Percentiles rank a stretch among this genome's conserved stretches.
These are phyloP conservation scores for Eurois occulta DNA, from an alignment of 2,888 invertebrate genomes.

Conservation along the genomic window DNA sequence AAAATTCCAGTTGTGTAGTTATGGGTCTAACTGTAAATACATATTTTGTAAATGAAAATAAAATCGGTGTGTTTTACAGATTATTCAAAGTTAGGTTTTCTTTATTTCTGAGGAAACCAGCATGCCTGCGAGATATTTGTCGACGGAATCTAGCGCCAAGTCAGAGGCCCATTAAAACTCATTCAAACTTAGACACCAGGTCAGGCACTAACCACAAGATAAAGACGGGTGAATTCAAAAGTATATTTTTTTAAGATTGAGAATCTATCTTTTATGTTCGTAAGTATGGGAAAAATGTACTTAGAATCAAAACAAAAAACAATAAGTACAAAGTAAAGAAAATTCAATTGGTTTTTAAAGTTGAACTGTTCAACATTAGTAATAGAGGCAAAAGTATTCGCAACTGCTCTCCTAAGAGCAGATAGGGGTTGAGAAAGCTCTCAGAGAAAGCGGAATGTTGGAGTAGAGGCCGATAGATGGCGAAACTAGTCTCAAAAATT, in stretches of 20 bases:
- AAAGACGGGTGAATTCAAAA: neutral
- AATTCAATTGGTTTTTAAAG: neutral
- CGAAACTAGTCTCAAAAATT: constrained; percentile 18
- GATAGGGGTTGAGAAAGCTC: neutral
- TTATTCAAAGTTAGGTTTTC: neutral
- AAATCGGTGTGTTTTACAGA: neutral
- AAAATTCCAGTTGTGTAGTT: neutral
- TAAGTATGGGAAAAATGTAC: neutral
- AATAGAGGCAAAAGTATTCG: neutral
- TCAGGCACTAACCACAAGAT: no score
- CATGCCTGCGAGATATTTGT: no score
- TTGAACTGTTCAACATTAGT: neutral
- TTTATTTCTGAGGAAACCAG: no score
- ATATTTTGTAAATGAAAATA: neutral
- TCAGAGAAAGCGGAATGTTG: neutral
- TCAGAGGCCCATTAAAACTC: no score
- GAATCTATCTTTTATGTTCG: neutral
- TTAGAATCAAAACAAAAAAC: neutral
- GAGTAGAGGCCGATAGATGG: constrained; percentile 48
- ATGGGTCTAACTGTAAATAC: neutral
- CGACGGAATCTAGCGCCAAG: no score
- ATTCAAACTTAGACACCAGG: no score
- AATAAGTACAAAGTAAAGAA: neutral
- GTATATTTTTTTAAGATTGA: neutral
- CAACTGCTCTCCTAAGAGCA: no score